Conservation (phyloP, 1,140 invertebrate species). For the Nylanderia fulva region DNA sequence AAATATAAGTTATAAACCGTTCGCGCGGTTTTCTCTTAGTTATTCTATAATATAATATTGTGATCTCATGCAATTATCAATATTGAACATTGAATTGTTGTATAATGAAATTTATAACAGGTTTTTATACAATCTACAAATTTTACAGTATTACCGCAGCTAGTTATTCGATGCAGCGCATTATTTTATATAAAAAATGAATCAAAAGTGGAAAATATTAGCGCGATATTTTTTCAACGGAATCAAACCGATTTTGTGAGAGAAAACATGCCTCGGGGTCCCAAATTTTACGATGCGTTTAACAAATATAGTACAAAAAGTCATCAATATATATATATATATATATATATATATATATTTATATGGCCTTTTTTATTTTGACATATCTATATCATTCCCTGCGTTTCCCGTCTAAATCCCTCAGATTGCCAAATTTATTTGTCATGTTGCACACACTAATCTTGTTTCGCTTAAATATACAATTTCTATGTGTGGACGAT, state of each 20-base stretch:
- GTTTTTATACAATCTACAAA: not conserved
- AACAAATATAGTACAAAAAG: conserved; percentile 54
- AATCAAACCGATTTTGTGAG: not conserved
- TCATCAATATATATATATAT: conserved; percentile 16
- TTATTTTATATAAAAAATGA: conserved; percentile 39
- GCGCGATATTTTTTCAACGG: conserved; percentile 29
- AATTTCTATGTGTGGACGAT: conserved; percentile 31
- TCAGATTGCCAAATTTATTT: conserved; percentile 37
- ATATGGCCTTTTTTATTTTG: conserved; percentile 18
- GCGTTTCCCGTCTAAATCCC: not conserved
- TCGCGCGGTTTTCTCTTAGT: not conserved
- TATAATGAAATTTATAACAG: not conserved
- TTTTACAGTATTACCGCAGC: conserved; percentile 6
- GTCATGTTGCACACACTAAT: conserved; percentile 6
- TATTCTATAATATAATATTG: not conserved
- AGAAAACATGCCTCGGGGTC: not conserved
- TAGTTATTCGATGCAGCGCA: conserved; percentile 4
- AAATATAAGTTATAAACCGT: too few species aligned
- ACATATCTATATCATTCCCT: conserved; percentile 1
- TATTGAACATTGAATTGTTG: not conserved
- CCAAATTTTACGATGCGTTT: conserved; percentile 49
- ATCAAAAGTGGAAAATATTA: conserved; percentile 27
- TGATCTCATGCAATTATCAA: not conserved
- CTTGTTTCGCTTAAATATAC: conserved; percentile 11
- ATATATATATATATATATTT: not conserved